Evolutionary conservation across 2,113 vertebrate genomes (phyloP).

Genomic region (Danio rerio): GRCz12tu NC_133184.1:14598001-14598500

Average conservation of each 20-base stretch:
- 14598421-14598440: too few species aligned
- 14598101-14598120: slow-evolving; percentile 46
- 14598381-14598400: too few species aligned
- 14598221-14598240: background rate
- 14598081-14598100: slow-evolving; percentile 41
- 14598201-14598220: slow-evolving; percentile 9
- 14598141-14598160: slow-evolving; percentile 59
- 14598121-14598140: slow-evolving; percentile 64
- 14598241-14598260: slow-evolving; percentile 3
- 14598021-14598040: slow-evolving; percentile 43
- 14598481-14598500: too few species aligned
- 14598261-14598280: background rate
- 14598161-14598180: slow-evolving; percentile 63
- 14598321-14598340: background rate
- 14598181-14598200: slow-evolving; percentile 54
- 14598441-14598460: background rate
- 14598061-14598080: slow-evolving; percentile 32
- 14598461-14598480: too few species aligned
- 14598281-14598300: background rate
- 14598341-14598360: background rate
- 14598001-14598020: slow-evolving; percentile 47
- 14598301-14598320: background rate
- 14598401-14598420: too few species aligned
- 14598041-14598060: slow-evolving; percentile 42
- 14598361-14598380: too few species aligned